These are phyloP conservation scores for Plecotus auritus DNA, from an alignment of 2,113 vertebrate species.

Conservation along the genomic window DNA sequence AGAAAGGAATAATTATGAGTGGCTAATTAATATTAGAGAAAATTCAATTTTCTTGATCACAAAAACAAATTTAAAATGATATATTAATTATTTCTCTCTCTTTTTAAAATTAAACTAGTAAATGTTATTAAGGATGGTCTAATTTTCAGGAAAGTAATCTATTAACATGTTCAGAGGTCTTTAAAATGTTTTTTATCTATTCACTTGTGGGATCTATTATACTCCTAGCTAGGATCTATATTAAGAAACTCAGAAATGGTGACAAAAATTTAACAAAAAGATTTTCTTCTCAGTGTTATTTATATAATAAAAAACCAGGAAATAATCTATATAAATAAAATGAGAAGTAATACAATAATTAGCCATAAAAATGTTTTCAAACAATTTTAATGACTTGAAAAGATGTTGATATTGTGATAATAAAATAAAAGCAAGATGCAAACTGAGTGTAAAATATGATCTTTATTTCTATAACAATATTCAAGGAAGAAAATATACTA, in stretches of 20 bases:
- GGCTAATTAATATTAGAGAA: slow-evolving; percentile 31
- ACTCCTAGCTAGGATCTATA: background rate
- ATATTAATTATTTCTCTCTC: background rate
- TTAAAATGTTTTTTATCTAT: slow-evolving; percentile 14
- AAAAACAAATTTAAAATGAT: background rate
- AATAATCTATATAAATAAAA: background rate
- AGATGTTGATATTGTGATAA: background rate
- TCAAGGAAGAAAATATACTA: background rate
- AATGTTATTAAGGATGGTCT: background rate
- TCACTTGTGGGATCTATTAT: background rate
- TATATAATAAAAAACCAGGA: background rate
- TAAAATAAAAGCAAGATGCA: slow-evolving; percentile 16
- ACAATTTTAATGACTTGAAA: slow-evolving; percentile 14
- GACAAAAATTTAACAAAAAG: background rate
- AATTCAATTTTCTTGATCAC: background rate
- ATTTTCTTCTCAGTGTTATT: background rate
- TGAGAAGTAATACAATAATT: background rate
- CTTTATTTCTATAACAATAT: slow-evolving; percentile 25
- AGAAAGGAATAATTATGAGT: slow-evolving; percentile 28
- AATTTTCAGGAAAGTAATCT: background rate
- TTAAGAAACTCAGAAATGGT: background rate
- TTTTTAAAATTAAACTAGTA: slow-evolving; percentile 31
- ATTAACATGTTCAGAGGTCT: background rate
- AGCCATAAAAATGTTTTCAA: background rate
- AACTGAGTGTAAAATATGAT: slow-evolving; percentile 3